Conservation (phyloP, 2,113 vertebrate species). For the Spermophilus dauricus region DNA sequence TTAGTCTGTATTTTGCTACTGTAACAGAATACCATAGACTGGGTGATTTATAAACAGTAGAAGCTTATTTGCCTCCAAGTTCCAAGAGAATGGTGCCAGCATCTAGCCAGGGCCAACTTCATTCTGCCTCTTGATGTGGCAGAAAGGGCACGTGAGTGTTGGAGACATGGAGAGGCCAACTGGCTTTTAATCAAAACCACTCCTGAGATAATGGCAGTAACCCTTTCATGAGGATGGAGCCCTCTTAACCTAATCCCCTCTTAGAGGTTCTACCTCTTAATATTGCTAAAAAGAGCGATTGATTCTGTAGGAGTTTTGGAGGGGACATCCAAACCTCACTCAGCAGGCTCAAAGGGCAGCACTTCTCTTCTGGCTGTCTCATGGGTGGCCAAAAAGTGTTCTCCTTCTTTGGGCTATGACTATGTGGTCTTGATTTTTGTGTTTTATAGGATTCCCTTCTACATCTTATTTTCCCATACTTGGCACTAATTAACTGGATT, state of each 20-base stretch:
- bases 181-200: not conserved
- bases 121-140: not conserved
- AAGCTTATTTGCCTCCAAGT: not conserved
- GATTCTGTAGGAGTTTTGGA: not conserved
- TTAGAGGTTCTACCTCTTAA: not conserved
- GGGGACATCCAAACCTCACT: too few species aligned
- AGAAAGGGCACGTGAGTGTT: not conserved
- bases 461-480: not conserved
- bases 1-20: not conserved
- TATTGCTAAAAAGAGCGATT: not conserved
- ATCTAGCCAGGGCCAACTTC: not conserved
- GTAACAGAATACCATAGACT: not conserved
- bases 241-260: not conserved
- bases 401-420: not conserved
- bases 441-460: fast-evolving
- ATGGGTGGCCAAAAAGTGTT: not conserved
- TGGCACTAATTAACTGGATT: not conserved
- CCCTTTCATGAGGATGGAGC: not conserved
- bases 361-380: not conserved
- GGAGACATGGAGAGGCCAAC: not conserved
- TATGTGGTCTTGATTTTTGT: not conserved
- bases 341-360: fast-evolving
- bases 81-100: not conserved
- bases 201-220: not conserved
- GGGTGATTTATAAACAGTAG: not conserved